phyloP scores from a whole-genome alignment of 2,113 vertebrate genomes.

The Penelope pileata region DNA sequence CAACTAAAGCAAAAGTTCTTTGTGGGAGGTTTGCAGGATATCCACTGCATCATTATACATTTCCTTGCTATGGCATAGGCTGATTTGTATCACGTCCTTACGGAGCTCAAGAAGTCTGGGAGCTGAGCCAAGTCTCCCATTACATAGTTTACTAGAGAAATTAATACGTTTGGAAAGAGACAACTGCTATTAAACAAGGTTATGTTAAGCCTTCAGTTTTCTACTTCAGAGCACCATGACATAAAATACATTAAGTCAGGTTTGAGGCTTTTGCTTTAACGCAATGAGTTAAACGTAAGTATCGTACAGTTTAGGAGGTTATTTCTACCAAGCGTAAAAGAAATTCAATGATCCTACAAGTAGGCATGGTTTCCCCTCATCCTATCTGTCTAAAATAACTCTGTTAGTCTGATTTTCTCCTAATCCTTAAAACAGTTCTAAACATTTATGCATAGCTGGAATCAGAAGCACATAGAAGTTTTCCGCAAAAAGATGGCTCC shows the following conservation, averaged over 20 bases:
- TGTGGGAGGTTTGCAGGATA: slow-evolving; percentile 16
- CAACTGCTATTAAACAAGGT: background rate
- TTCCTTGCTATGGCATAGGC: background rate
- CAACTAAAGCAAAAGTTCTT: background rate
- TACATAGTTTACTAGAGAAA: slow-evolving; percentile 14
- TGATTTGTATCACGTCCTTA: slow-evolving; percentile 28
- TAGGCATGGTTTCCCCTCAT: background rate
- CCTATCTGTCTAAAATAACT: background rate
- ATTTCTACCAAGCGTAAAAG: background rate
- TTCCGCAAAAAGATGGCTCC: background rate
- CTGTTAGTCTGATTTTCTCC: background rate
- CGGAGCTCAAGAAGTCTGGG: background rate
- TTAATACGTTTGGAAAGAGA: background rate
- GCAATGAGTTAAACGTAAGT: background rate
- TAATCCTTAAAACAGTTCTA: background rate
- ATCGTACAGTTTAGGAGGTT: background rate
- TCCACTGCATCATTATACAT: background rate
- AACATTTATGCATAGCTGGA: background rate
- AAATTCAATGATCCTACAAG: background rate
- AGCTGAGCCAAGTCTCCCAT: background rate
- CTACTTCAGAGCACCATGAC: background rate
- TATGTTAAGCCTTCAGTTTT: background rate
- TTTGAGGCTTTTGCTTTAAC: background rate
- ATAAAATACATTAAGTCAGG: background rate
- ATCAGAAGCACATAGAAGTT: background rate